Evolutionary conservation across 2,888 invertebrate genomes (phyloP).

Genomic region (Sepioteuthis lessoniana): DNA sequence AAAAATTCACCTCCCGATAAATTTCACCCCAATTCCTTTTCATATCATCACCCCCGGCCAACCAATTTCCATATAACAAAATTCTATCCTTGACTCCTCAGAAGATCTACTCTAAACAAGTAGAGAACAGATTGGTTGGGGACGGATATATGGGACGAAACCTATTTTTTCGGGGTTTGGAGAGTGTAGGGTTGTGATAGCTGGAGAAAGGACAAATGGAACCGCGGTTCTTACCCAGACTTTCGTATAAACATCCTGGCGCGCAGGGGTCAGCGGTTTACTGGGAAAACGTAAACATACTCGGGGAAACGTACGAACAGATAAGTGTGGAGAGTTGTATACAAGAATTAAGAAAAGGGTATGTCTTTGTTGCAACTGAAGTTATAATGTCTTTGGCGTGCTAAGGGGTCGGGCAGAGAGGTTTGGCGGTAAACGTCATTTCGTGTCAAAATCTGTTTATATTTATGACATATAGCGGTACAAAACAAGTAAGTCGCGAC

Average conservation of each 20-base stretch:
- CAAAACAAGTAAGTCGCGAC: background rate
- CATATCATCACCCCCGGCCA: too few relatives aligned
- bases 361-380: background rate
- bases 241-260: constrained; percentile 33
- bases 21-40: too few relatives aligned
- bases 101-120: background rate
- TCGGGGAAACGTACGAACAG: background rate
- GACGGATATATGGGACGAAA: background rate
- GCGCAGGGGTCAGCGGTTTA: background rate
- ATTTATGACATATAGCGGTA: background rate
- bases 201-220: background rate
- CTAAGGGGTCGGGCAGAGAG: background rate
- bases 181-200: background rate
- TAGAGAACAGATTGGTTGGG: background rate
- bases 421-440: background rate
- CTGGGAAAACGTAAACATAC: background rate
- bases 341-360: background rate
- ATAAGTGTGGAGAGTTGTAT: background rate
- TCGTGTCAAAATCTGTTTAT: background rate
- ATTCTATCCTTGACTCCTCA: background rate
- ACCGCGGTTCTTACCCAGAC: background rate
- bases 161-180: background rate
- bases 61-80: background rate
- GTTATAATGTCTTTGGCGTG: background rate
- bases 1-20: too few relatives aligned